Evolutionary conservation across 2,797 vertebrate species (phyloP).

Genomic region (Crenuchus spilurus): DNA sequence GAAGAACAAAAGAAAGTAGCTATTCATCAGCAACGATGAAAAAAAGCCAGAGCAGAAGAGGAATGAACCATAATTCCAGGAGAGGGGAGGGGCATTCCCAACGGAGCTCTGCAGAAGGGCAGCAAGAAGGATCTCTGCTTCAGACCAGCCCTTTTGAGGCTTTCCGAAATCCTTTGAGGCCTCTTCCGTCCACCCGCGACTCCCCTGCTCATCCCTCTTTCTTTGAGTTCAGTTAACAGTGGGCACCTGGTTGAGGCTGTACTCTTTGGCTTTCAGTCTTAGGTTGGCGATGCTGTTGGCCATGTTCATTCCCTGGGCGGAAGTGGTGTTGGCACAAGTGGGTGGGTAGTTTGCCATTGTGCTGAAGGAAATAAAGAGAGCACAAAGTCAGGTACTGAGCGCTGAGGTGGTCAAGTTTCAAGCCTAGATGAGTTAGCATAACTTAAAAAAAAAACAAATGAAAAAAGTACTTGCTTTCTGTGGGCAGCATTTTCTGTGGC

Average conservation of each 20-base stretch:
- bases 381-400: constrained; percentile 23
- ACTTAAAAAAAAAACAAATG: constrained; percentile 49
- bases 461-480: constrained; percentile 77
- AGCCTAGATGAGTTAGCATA: too few relatives aligned
- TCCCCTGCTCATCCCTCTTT: constrained; percentile 22
- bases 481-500: constrained; percentile 81
- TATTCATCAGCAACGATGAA: constrained; percentile 52
- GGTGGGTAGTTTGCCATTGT: constrained; percentile 95
- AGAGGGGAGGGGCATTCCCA: constrained; percentile 37
- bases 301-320: constrained; percentile 97
- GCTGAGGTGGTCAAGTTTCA: neutral
- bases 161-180: constrained; percentile 40
- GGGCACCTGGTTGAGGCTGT: constrained; percentile 98
- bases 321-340: constrained; percentile 91
- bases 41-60: constrained; percentile 47
- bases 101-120: constrained; percentile 24
- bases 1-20: constrained; percentile 41
- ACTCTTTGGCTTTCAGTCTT: constrained; percentile 98
- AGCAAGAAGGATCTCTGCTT: constrained; percentile 36
- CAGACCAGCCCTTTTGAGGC: constrained; percentile 40
- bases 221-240: constrained; percentile 91
- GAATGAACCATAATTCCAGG: constrained; percentile 37
- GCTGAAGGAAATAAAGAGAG: constrained; percentile 70
- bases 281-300: constrained; percentile 98
- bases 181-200: constrained; percentile 55